Base-by-base conservation (phyloP, 2,888 invertebrate species). In the Latrodectus elegans region DNA sequence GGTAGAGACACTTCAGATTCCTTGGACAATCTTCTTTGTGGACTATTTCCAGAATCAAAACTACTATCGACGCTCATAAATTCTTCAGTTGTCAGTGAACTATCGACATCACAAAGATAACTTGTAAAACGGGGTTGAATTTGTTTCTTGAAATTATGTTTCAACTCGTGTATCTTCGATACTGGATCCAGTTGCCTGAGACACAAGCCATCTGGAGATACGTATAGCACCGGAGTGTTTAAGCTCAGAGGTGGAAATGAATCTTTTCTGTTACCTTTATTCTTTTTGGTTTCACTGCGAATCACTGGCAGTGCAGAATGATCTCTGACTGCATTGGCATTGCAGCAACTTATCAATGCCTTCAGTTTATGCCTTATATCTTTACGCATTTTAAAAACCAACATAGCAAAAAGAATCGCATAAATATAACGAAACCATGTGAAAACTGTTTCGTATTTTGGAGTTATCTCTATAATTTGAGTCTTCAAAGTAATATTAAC, bases 141-240 rank as follows among this genome's bases (percentile, higher is more conserved):
- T 8, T 67, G 74, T 17, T 22, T 55, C 11, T 68, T 74, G 1
- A 14, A 22, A 15, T 68, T 65, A 0, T 68, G 10, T 15, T 14
- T 53, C 9, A n/a, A 17, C 6, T 17, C 64, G 51, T 55, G 26
- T 8, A 76, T 4, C 51, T 80, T 55, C 6, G 79, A 26, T 1
- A 60, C 22, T 8, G 84, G 12, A 26, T 88, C 90, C 8, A 90
- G 72, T 2, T 90, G 80, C 26, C 91, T 89, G 68, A 91, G 86
- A 73, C 91, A 91, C 12, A 91, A 89, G 8, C 91, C 91, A 72
- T 91, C 91, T 0, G 91, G 90, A 0, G 91, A 91, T 15, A 91
- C 91, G 72, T 91, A 91, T 12, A 91, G 84, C 9, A 91, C 91
- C 9, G 91, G 91, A 1, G 91, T 91, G 17, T 89, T 89, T 71